Conservation (phyloP, 2,113 vertebrate species). For the Morone saxatilis region DNA sequence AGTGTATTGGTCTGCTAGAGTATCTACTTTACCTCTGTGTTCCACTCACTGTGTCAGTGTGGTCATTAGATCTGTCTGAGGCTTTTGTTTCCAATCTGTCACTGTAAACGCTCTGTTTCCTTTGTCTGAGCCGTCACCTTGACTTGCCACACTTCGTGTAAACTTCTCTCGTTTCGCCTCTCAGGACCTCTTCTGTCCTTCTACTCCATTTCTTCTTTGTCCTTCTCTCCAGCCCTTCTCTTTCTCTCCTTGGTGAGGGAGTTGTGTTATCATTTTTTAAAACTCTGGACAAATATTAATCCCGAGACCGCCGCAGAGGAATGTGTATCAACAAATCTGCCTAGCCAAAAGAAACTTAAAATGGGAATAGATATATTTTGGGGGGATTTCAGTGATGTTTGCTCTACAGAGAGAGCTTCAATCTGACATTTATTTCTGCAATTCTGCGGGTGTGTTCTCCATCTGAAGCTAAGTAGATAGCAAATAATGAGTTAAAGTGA, state of each 20-base stretch:
- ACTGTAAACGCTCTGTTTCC: conserved; percentile 10
- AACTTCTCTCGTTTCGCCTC: not conserved
- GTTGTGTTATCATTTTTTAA: not conserved
- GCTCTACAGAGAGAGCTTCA: conserved; percentile 16
- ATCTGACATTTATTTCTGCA: conserved; percentile 10
- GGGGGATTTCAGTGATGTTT: conserved; percentile 18
- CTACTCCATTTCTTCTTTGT: not conserved
- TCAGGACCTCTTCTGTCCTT: conserved; percentile 18
- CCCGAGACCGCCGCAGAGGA: not conserved
- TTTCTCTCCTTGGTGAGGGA: not conserved
- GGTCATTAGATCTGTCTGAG: not conserved
- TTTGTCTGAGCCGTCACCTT: conserved; percentile 31
- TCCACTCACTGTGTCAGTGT: not conserved
- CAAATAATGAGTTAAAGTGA: conserved; percentile 7
- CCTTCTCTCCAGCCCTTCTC: not conserved
- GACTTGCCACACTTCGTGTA: conserved; percentile 2
- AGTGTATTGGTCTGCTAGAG: not conserved
- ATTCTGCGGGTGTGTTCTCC: conserved; percentile 6
- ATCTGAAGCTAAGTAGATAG: not conserved
- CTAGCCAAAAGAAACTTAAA: not conserved
- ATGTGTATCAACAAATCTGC: conserved; percentile 21
- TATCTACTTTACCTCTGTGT: not conserved
- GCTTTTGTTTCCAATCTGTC: not conserved
- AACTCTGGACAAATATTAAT: conserved; percentile 53
- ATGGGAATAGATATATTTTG: not conserved